Percentiles rank a stretch among this genome's conserved stretches.
Conservation (phyloP, 1,140 invertebrate genomes). For the Drosophila nigrodunni region DNA sequence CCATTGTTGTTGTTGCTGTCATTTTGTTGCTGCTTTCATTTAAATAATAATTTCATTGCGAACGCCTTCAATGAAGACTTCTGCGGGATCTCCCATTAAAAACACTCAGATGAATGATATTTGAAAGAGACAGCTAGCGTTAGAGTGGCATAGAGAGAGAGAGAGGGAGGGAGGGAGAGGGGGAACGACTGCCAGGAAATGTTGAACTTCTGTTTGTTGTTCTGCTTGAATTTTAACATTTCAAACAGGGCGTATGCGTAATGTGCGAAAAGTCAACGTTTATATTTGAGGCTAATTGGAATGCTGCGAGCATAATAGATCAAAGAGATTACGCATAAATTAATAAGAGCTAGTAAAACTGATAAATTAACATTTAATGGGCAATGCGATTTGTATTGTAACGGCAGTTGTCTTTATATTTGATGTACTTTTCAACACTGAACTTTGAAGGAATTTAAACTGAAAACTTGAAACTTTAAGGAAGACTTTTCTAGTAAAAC, state of each 20-base stretch:
- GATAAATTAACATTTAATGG: slow-evolving; percentile 22
- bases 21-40: slow-evolving; percentile 62
- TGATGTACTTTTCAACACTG: too few relatives aligned
- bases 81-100: slow-evolving; percentile 28
- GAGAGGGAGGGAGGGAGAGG: background rate
- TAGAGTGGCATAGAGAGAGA: background rate
- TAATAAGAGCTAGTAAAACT: slow-evolving; percentile 26
- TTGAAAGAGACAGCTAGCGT: background rate
- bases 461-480: too few relatives aligned
- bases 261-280: slow-evolving; percentile 19
- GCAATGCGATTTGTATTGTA: background rate
- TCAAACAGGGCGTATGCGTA: slow-evolving; percentile 34
- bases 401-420: too few relatives aligned
- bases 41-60: slow-evolving; percentile 82
- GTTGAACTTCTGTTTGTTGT: slow-evolving; percentile 35
- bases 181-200: slow-evolving; percentile 43
- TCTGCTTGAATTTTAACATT: slow-evolving; percentile 24
- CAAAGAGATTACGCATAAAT: slow-evolving; percentile 35
- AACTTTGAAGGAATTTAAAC: too few relatives aligned
- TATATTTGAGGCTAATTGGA: slow-evolving; percentile 30
- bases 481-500: too few relatives aligned
- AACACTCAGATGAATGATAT: slow-evolving; percentile 24
- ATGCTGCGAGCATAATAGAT: slow-evolving; percentile 42
- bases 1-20: slow-evolving; percentile 24
- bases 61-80: slow-evolving; percentile 64